Conservation (phyloP, 2,888 invertebrate genomes). For the Polyommatus iphigenia region DNA sequence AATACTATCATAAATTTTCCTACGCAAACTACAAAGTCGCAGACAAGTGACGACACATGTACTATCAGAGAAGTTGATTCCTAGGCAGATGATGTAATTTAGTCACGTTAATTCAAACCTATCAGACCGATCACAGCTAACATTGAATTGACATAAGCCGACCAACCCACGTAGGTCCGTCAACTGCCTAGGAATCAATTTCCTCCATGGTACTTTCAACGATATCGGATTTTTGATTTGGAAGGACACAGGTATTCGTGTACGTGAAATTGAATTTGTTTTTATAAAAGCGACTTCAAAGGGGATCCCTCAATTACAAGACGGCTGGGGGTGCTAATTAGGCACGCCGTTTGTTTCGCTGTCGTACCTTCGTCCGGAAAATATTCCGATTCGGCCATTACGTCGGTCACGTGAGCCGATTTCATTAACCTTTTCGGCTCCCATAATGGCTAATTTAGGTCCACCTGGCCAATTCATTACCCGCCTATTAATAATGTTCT, state of each 20-base stretch:
- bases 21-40: neutral
- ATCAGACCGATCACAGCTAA: too few species aligned
- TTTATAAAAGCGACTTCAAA: slow-evolving; percentile 16
- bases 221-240: neutral
- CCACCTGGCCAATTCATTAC: slow-evolving; percentile 10
- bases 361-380: slow-evolving; percentile 33
- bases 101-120: too few species aligned
- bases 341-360: slow-evolving; percentile 29
- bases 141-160: too few species aligned
- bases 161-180: too few species aligned
- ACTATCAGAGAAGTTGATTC: too few species aligned
- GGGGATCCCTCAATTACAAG: slow-evolving; percentile 30
- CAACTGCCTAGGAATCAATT: too few species aligned
- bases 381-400: slow-evolving; percentile 24
- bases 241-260: neutral
- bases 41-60: neutral
- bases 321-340: slow-evolving; percentile 29
- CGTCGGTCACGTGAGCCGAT: slow-evolving; percentile 20
- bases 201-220: too few species aligned
- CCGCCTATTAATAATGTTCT: slow-evolving; percentile 1
- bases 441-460: slow-evolving; percentile 15
- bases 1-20: neutral
- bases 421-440: slow-evolving; percentile 27
- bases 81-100: too few species aligned
- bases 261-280: slow-evolving; percentile 27